phyloP scores from a whole-genome alignment of 2,888 invertebrate species.

The Druceiella hillmani region DNA sequence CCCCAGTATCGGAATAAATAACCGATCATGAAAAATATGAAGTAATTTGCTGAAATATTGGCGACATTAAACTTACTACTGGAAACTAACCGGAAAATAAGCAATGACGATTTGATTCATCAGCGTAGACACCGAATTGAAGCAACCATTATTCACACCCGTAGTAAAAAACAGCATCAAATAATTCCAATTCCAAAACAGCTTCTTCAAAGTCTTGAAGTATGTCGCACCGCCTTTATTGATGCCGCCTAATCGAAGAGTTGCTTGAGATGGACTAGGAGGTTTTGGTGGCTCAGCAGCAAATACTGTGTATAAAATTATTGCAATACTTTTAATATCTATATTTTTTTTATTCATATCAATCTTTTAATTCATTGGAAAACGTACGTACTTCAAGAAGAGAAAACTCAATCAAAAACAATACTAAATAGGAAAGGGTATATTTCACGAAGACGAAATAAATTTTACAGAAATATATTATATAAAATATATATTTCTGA shows the following conservation, averaged over 20 bases:
- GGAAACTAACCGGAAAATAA: constrained; percentile 35
- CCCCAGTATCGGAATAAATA: too few relatives aligned
- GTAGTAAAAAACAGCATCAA: constrained; percentile 56
- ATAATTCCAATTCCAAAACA: constrained; percentile 51
- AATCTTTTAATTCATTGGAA: not conserved
- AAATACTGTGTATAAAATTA: constrained; percentile 39
- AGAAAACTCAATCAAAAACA: too few relatives aligned
- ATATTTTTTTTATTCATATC: not conserved
- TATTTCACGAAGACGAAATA: too few relatives aligned
- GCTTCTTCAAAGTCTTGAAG: constrained; percentile 36
- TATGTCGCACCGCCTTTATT: constrained; percentile 19
- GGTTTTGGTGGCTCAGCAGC: constrained; percentile 46
- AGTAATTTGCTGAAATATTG: constrained; percentile 1
- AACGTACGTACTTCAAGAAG: too few relatives aligned
- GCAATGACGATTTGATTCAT: constrained; percentile 40
- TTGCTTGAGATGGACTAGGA: constrained; percentile 49
- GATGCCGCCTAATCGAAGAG: constrained; percentile 25
- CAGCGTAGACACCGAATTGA: constrained; percentile 65
- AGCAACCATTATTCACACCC: constrained; percentile 67
- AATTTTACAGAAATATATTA: too few relatives aligned
- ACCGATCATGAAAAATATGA: too few relatives aligned
- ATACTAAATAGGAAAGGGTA: too few relatives aligned
- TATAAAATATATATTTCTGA: too few relatives aligned
- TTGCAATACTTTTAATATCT: not conserved
- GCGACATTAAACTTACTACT: constrained; percentile 5